A percentile compares a stretch with the other conserved stretches of the same genome.
These are phyloP conservation scores for Typhlomys cinereus DNA, from an alignment of 2,113 vertebrate genomes.

Conservation along the genomic window DNA sequence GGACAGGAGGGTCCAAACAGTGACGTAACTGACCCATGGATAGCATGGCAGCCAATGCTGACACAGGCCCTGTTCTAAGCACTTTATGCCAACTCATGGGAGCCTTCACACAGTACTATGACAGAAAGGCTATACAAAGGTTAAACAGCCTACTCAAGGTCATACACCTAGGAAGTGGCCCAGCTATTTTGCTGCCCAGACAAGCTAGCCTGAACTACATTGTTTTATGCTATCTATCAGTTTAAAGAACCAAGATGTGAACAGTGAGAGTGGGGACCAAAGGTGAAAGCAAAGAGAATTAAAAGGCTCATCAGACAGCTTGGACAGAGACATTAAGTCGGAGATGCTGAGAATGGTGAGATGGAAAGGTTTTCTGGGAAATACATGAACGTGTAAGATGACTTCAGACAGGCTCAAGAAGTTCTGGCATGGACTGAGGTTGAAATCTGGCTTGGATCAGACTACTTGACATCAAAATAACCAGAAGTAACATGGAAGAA, in stretches of 20 bases:
- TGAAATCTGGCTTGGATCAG: neutral
- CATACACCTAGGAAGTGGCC: neutral
- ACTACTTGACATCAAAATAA: neutral
- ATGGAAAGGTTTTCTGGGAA: neutral
- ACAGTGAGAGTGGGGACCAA: neutral
- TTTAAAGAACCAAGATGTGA: neutral
- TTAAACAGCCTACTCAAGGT: constrained; percentile 28
- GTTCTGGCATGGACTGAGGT: neutral
- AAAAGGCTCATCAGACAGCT: neutral
- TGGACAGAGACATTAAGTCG: neutral
- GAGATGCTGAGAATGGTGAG: neutral
- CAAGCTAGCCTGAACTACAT: neutral
- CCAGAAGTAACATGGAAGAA: neutral
- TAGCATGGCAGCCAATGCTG: neutral
- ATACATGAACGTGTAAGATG: neutral
- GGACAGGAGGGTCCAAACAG: neutral
- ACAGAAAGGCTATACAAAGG: neutral
- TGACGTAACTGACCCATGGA: neutral
- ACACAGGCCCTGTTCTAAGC: neutral
- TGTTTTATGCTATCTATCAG: neutral
- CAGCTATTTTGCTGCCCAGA: neutral
- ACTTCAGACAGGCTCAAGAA: neutral
- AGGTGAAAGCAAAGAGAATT: neutral
- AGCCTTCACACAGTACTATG: neutral
- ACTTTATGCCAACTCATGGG: neutral